Evolutionary conservation across 2,797 vertebrate species (phyloP).

Genomic region (Pipistrellus pygmaeus): DNA sequence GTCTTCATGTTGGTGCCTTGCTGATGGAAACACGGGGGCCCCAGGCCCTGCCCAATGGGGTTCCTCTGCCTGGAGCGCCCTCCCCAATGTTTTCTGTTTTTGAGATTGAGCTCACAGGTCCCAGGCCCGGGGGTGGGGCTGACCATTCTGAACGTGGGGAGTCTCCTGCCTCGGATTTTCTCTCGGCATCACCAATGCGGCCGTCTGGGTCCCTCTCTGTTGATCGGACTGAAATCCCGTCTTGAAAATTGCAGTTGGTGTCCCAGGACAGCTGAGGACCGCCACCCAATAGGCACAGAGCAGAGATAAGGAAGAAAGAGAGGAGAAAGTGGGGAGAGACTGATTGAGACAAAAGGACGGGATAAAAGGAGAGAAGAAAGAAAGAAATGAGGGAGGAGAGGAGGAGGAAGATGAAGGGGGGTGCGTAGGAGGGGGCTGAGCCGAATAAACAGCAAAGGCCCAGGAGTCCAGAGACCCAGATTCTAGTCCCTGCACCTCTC

Average conservation of each 20-base stretch:
- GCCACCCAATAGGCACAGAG: rapidly evolving
- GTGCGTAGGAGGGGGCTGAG: background rate
- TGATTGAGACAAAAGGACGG: background rate
- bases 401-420: rapidly evolving
- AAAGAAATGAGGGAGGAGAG: rapidly evolving
- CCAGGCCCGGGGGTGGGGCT: background rate
- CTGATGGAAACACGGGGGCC: background rate
- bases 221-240: background rate
- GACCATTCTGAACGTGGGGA: background rate
- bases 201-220: background rate
- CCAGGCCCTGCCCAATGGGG: background rate
- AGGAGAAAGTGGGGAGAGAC: background rate
- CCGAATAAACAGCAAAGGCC: background rate
- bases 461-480: background rate
- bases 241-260: background rate
- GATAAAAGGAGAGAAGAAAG: rapidly evolving
- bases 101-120: background rate
- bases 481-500: background rate
- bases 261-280: background rate
- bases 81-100: background rate
- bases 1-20: rapidly evolving
- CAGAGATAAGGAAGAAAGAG: no score
- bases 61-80: background rate
- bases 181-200: background rate
- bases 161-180: background rate